Evolutionary conservation across 2,888 invertebrate genomes (phyloP), one percentile per base, ranked within the genome.

Genomic region (Brassicogethes aeneus): DNA sequence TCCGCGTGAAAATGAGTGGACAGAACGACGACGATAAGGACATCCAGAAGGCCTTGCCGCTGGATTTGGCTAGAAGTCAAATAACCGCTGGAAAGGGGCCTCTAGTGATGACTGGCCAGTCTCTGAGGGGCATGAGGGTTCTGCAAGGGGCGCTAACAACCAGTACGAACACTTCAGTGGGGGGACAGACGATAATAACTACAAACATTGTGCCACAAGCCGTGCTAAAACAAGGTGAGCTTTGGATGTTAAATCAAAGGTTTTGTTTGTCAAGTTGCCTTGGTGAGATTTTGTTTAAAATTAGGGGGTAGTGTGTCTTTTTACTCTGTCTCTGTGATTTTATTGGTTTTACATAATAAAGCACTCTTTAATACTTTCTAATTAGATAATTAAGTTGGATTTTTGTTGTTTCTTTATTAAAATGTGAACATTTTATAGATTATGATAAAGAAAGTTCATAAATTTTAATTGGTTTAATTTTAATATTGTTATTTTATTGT

Each of bases 1-100:
- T 7, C 5, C 23, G 23, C 10, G 23, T 23, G 23, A 45, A 62
- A 40, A 69, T 69, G 68, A 68, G 66, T 61, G 61, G 56, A 42
- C 65, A 57, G 44, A 48, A 52, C 23, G 75, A 72, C 54, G 77
- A 77, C 53, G 75, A 76, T 53, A 73, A 77, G 54, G 70, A 75
- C 51, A 60, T 70, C 55, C 70, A 70, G 51, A 78, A 78, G 68
- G 72, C 72, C 64, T 73, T 74, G 66, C 70, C 69, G 41, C 57
- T 71, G 48, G 69, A 70, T 59, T 59, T 73, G 57, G 73, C 74
- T 52, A 64, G 71, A 47, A 73, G 64, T 44, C 71, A 74, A 64
- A 66, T 74, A 41, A 66, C 69, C 2, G 65, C 71, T 45, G 64
- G 66, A 16, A 66, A 65, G 50, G 50, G 63, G 46, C 65, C 66